These are phyloP conservation scores for Pangasianodon hypophthalmus DNA, from an alignment of 2,113 vertebrate species.

Conservation along the genomic window DNA sequence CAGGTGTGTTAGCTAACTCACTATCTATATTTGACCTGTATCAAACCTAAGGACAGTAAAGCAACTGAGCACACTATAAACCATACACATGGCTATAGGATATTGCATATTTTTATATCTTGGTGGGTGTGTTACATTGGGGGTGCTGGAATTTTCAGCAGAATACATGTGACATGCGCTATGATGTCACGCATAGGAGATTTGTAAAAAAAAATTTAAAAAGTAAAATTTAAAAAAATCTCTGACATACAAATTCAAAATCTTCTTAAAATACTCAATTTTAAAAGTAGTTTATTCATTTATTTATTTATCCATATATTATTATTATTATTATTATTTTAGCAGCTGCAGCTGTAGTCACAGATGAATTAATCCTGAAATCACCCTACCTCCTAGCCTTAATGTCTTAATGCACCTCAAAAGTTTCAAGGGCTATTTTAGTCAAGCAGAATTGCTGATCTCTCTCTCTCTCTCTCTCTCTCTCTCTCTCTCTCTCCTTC, in stretches of 20 bases:
- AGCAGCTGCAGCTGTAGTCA: not conserved
- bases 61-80: too few species aligned
- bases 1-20: not conserved
- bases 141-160: not conserved
- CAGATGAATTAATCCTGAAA: not conserved
- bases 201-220: too few species aligned
- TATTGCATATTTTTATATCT: not conserved
- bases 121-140: not conserved
- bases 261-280: not conserved
- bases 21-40: not conserved
- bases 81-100: too few species aligned
- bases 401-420: slow-evolving; percentile 36
- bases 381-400: not conserved
- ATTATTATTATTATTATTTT: not conserved
- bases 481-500: not conserved
- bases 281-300: not conserved
- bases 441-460: not conserved
- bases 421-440: slow-evolving; percentile 42
- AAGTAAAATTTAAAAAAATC: too few species aligned
- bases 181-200: too few species aligned
- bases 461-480: not conserved
- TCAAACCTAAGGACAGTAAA: not conserved
- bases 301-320: not conserved
- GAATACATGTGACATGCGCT: too few species aligned
- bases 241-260: too few species aligned